Base-by-base conservation (phyloP, 2,888 invertebrate species). In the Rambutsinella grinnellia region DNA sequence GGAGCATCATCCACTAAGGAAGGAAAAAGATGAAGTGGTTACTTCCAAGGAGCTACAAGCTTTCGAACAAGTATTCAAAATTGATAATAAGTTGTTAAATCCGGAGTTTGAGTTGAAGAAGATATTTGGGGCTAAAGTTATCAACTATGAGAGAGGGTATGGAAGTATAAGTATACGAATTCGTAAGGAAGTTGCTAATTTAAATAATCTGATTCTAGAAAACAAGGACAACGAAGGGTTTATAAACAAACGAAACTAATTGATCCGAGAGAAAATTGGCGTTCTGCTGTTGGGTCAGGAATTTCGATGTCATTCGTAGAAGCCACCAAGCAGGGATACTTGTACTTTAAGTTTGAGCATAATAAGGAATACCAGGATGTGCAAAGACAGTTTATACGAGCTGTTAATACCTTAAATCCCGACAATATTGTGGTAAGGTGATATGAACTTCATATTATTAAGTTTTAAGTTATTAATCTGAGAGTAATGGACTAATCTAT, bases 121-220 rank as follows among this genome's bases (percentile, higher is more conserved):
- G 85, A 93, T 94, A 85, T 94, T 94, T 88, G 94, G 94, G 23
- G 91, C 92, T 21, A 91, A 92, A 86, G 92, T 93, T 66, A 90
- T 94, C 23, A 92, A 92, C 86, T 89, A 90, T 66, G 92, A 93
- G 86, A 88, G 88, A 79, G 87, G 85, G 89, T 88, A 84, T 82
- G 69, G n/a, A n/a, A n/a, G n/a, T n/a, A 58, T 44, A 13, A 10
- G n/a, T n/a, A n/a, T n/a, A n/a, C n/a, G n/a, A n/a, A n/a, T n/a
- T n/a, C n/a, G 3, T 75, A n/a, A 27, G 17, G 47, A 21, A 53
- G 0, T 13, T 26, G 62, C 15, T 26, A 6, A 19, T n/a, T n/a
- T n/a, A n/a, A n/a, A n/a, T n/a, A n/a, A n/a, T n/a, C n/a, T 28
- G 23, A 71, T 60, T 56, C 76, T 28, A 83, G 84, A 47, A 82